phyloP scores from a whole-genome alignment of 2,797 vertebrate species.

The Morelia viridis region DNA sequence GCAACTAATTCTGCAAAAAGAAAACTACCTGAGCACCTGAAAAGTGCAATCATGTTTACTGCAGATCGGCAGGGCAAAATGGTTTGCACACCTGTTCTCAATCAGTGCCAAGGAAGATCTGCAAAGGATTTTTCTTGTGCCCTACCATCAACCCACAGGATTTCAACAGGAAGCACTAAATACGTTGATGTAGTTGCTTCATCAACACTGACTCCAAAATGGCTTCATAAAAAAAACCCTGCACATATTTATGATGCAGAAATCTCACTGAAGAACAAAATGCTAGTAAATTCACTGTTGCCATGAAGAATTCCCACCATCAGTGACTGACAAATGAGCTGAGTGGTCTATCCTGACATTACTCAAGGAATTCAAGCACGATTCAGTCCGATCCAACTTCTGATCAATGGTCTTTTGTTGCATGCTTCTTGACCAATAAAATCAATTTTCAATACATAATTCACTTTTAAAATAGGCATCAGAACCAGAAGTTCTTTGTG shows the following conservation, averaged over 20 bases:
- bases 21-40: not conserved
- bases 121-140: not conserved
- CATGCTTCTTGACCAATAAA: slow-evolving; percentile 45
- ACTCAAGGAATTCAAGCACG: slow-evolving; percentile 23
- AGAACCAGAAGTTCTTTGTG: slow-evolving; percentile 23
- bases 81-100: slow-evolving; percentile 15
- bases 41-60: not conserved
- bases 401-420: slow-evolving; percentile 4
- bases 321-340: not conserved
- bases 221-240: not conserved
- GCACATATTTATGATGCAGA: not conserved
- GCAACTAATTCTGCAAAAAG: slow-evolving; percentile 28
- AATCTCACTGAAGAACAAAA: not conserved
- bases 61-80: not conserved
- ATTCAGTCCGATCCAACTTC: not conserved
- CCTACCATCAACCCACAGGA: rapidly evolving
- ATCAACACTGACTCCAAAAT: not conserved
- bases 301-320: rapidly evolving
- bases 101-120: not conserved
- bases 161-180: slow-evolving; percentile 48
- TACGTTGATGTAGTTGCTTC: not conserved
- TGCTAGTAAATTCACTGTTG: rapidly evolving
- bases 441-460: slow-evolving; percentile 55
- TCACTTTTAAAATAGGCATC: slow-evolving; percentile 51
- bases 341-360: not conserved